Evolutionary conservation across 1,140 invertebrate genomes (phyloP).

Genomic region (Fopius arisanus): DNA sequence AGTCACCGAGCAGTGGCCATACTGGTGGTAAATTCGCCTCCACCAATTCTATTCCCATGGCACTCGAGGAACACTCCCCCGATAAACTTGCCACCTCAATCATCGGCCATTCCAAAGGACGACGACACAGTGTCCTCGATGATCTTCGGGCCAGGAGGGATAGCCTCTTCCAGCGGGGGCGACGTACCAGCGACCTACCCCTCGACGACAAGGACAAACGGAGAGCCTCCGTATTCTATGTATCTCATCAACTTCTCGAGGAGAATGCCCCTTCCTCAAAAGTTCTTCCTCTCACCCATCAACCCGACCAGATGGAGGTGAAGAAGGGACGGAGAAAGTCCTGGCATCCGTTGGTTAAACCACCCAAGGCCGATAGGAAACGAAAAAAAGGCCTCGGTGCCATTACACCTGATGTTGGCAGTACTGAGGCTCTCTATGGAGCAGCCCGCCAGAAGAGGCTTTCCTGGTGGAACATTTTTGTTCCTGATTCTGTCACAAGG

Average conservation of each 20-base stretch:
- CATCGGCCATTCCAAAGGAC: slow-evolving; percentile 29
- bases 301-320: slow-evolving; percentile 55
- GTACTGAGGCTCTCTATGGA: slow-evolving; percentile 65
- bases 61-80: slow-evolving; percentile 50
- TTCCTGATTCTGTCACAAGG: slow-evolving; percentile 69
- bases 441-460: slow-evolving; percentile 74
- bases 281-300: no score
- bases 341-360: slow-evolving; percentile 71
- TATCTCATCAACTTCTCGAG: slow-evolving; percentile 54
- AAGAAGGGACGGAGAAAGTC: slow-evolving; percentile 71
- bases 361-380: slow-evolving; percentile 71
- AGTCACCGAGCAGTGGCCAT: slow-evolving; percentile 43
- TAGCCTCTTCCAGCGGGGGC: slow-evolving; percentile 54
- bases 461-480: slow-evolving; percentile 88
- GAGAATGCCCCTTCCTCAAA: no score
- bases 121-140: slow-evolving; percentile 58
- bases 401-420: slow-evolving; percentile 53
- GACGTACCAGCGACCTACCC: slow-evolving; percentile 53
- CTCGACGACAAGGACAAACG: slow-evolving; percentile 54
- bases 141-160: slow-evolving; percentile 57
- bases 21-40: slow-evolving; percentile 54
- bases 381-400: slow-evolving; percentile 71
- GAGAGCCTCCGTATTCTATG: slow-evolving; percentile 52
- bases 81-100: slow-evolving; percentile 7
- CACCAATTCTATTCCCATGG: slow-evolving; percentile 60